Percentiles rank a stretch among this genome's conserved stretches.
These are phyloP conservation scores for Acronicta psi DNA, from an alignment of 2,888 invertebrate species.

Conservation along the genomic window DNA sequence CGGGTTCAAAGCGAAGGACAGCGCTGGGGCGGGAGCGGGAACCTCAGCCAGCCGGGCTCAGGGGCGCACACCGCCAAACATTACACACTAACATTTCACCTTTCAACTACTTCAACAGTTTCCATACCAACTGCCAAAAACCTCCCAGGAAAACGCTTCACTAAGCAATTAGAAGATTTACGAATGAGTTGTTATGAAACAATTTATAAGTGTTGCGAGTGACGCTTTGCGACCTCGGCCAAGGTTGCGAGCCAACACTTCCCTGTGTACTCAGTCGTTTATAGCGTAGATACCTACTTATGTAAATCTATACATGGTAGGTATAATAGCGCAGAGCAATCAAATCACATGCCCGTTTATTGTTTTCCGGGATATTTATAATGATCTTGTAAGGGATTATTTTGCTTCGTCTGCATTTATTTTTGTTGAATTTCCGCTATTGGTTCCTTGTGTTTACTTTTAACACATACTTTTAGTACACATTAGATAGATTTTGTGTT, in stretches of 20 bases:
- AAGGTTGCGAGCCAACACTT: slow-evolving; percentile 84
- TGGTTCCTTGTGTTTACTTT: slow-evolving; percentile 10
- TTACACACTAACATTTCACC: slow-evolving; percentile 24
- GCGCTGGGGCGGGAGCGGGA: slow-evolving; percentile 36
- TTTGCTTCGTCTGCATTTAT: slow-evolving; percentile 6
- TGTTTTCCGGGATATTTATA: slow-evolving; percentile 63
- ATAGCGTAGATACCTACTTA: slow-evolving; percentile 71
- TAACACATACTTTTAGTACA: background rate
- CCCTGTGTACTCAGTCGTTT: slow-evolving; percentile 84
- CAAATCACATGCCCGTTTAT: slow-evolving; percentile 60
- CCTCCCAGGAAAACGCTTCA: slow-evolving; percentile 54
- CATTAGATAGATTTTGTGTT: background rate
- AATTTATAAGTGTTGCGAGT: slow-evolving; percentile 83
- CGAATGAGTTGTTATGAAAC: slow-evolving; percentile 78
- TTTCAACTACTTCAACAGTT: slow-evolving; percentile 62
- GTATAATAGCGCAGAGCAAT: slow-evolving; percentile 56
- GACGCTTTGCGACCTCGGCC: slow-evolving; percentile 85
- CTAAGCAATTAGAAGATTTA: slow-evolving; percentile 64
- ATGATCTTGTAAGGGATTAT: slow-evolving; percentile 13
- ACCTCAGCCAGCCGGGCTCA: slow-evolving; percentile 35
- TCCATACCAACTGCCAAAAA: slow-evolving; percentile 58
- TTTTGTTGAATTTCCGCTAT: slow-evolving; percentile 7
- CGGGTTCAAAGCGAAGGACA: slow-evolving; percentile 71
- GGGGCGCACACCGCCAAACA: slow-evolving; percentile 56
- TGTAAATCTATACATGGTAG: slow-evolving; percentile 65